Evolutionary conservation across 1,140 invertebrate genomes (phyloP).

Genomic region (Elysia chlorotica): DNA sequence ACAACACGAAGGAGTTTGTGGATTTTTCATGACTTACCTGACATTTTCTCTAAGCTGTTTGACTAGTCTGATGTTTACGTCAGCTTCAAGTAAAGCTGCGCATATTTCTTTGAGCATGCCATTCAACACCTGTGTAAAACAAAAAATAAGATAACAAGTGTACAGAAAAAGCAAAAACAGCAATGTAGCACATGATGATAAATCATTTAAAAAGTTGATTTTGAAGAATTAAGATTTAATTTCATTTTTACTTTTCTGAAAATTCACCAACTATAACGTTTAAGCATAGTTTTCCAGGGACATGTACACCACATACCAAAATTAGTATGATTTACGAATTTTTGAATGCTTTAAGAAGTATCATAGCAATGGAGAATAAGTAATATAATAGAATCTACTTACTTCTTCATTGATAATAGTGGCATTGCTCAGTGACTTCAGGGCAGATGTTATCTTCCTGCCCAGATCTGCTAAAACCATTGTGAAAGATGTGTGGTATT

Average conservation of each 20-base stretch:
- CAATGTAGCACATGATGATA: too few species aligned
- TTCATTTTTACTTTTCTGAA: too few species aligned
- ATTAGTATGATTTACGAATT: too few species aligned
- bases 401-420: constrained; percentile 99
- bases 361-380: neutral
- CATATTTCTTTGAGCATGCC: constrained; percentile 99
- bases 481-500: constrained; percentile 54
- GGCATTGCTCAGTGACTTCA: constrained; percentile 96
- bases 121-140: constrained; percentile 84
- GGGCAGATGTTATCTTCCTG: constrained; percentile 96
- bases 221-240: too few species aligned
- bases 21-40: constrained; percentile 65
- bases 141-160: constrained; percentile 26
- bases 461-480: constrained; percentile 99
- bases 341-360: too few species aligned
- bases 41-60: constrained; percentile 98
- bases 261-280: too few species aligned
- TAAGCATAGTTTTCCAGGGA: too few species aligned
- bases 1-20: neutral
- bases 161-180: too few species aligned
- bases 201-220: too few species aligned
- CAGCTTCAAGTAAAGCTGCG: constrained; percentile 94
- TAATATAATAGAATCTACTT: constrained; percentile 48
- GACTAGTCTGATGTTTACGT: constrained; percentile 97
- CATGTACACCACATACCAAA: too few species aligned